Evolutionary conservation across 2,113 vertebrate species (phyloP), one percentile per base, ranked within the genome.

Genomic region (Trogon surrucura): DNA sequence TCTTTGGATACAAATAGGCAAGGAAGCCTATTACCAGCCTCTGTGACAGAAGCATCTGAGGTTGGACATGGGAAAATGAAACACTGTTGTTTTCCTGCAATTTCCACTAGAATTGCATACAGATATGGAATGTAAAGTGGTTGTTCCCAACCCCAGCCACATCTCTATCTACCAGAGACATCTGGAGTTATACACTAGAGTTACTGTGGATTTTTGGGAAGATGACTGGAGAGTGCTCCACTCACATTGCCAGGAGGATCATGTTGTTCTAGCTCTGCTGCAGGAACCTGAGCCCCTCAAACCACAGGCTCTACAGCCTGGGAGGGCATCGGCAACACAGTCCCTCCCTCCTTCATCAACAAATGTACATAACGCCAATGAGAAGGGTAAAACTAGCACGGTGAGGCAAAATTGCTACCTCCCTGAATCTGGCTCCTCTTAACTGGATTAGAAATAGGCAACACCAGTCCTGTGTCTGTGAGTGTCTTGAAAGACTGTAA

Each of bases 231-330:
- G n/a, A 48, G 16, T 13, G 26, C 20, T 36, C 16, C 8, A 12
- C 17, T 58, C 0, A 0, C 2, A 4, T 32, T 83, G 67, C 21
- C 14, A 22, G 20, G 26, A 82, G 60, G 26, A 80, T 38, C n/a
- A 29, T 8, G 0, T 22, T 23, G 27, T 36, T 51, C 50, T 32
- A 74, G 16, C 10, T 83, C 53, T 54, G 36, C 67, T 66, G 45
- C 62, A 80, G 50, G 17, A 64, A 50, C 10, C 38, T 79, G 53
- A 71, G 48, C 4, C 4, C 67, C 20, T 32, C 0, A 0, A 88
- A 30, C 16, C 45, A 67, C 10, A 53, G n/a, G 15, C 32, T 32
- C n/a, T 41, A 29, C 44, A 92, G 62, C 26, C 30, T 60, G 54
- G 26, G 41, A 85, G 10, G 20, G 23, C 57, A 34, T 18, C 74